Conservation (phyloP, 2,888 invertebrate genomes). For the Slavum lentiscoides region DNA sequence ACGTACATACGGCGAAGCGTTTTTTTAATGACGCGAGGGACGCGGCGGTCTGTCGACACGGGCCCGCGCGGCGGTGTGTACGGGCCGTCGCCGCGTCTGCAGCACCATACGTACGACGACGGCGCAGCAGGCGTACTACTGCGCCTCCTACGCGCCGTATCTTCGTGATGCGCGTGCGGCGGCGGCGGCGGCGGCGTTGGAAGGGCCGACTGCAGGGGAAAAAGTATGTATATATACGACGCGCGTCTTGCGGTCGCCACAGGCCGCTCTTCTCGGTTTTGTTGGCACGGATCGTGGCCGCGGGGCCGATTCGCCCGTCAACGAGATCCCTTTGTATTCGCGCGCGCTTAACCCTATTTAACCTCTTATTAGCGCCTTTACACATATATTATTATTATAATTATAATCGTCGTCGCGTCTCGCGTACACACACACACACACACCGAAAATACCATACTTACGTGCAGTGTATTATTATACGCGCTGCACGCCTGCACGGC, state of each 20-base stretch:
- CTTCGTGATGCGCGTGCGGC: background rate
- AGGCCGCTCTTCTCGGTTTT: constrained; percentile 8
- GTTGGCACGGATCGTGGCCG: constrained; percentile 30
- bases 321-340: constrained; percentile 43
- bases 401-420: background rate
- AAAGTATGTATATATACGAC: background rate
- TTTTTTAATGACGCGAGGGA: constrained; percentile 40
- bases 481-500: no score
- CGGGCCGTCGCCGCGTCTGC: background rate
- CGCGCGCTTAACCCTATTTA: constrained; percentile 50
- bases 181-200: no score
- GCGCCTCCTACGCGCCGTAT: no score
- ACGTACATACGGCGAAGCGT: constrained; percentile 6
- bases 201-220: background rate
- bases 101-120: background rate
- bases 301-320: constrained; percentile 1
- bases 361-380: constrained; percentile 51
- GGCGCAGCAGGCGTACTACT: no score
- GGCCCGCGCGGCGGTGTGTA: background rate
- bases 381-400: constrained; percentile 22
- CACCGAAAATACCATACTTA: background rate
- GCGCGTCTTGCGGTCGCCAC: background rate
- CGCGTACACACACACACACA: background rate
- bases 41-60: constrained; percentile 23
- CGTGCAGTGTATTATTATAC: no score